Evolutionary conservation across 1,140 invertebrate species (phyloP).

Genomic region (Calosoma granatense): DNA sequence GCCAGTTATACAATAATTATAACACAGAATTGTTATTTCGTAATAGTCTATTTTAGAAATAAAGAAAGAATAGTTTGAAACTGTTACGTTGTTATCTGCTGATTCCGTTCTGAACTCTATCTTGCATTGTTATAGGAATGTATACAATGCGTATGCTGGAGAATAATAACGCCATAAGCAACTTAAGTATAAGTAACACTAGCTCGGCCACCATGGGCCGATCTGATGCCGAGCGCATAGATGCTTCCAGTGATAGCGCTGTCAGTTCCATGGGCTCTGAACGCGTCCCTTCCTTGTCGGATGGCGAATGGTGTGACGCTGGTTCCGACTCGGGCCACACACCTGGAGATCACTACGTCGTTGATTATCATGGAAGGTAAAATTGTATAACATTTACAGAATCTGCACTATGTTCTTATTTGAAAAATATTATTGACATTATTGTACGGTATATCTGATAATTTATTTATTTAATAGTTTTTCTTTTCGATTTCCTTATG

Average conservation of each 20-base stretch:
- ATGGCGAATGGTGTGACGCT: slow-evolving; percentile 80
- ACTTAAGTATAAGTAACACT: slow-evolving; percentile 27
- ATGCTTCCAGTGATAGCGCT: slow-evolving; percentile 75
- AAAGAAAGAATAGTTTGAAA: no score
- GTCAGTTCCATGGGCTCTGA: slow-evolving; percentile 87
- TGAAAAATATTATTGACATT: no score
- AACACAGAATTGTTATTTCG: no score
- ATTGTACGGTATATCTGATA: no score
- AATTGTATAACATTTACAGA: neutral
- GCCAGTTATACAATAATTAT: no score
- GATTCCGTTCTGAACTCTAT: no score
- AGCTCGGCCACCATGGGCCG: slow-evolving; percentile 29
- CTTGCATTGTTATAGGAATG: slow-evolving; percentile 69
- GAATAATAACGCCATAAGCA: slow-evolving; percentile 40
- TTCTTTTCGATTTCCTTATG: no score
- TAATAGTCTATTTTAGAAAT: no score
- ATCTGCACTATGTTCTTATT: neutral
- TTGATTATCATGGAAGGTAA: slow-evolving; percentile 40
- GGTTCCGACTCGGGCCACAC: slow-evolving; percentile 72
- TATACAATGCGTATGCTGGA: slow-evolving; percentile 79
- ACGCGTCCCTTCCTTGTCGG: slow-evolving; percentile 73
- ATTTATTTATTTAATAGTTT: no score
- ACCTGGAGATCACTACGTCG: slow-evolving; percentile 45
- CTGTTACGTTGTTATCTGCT: no score
- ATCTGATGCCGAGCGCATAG: slow-evolving; percentile 52